Evolutionary conservation across 2,797 vertebrate species (phyloP).

Genomic region (Euthynnus affinis): DNA sequence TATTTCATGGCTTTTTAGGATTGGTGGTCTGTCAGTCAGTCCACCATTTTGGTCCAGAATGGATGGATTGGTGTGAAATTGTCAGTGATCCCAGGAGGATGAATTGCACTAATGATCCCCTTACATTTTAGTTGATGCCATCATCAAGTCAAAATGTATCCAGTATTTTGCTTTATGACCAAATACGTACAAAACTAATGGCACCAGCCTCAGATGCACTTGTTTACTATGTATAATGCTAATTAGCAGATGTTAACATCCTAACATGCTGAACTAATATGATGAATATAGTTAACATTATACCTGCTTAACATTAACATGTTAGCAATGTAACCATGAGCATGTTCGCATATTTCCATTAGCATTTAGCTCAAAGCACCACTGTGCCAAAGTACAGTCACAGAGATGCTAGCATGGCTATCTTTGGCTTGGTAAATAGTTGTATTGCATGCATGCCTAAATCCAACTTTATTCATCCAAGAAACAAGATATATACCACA

Average conservation of each 20-base stretch:
- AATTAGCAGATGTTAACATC: background rate
- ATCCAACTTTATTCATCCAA: background rate
- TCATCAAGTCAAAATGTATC: too few relatives aligned
- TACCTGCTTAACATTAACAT: background rate
- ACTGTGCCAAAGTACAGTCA: background rate
- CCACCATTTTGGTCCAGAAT: background rate
- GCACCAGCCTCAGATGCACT: too few relatives aligned
- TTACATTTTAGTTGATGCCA: too few relatives aligned
- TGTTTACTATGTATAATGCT: background rate
- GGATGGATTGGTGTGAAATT: background rate
- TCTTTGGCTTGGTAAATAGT: background rate
- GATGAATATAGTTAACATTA: background rate
- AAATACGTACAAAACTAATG: too few relatives aligned
- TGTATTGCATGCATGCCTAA: background rate
- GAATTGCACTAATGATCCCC: background rate
- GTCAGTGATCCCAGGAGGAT: background rate
- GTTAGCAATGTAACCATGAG: background rate
- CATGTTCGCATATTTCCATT: background rate
- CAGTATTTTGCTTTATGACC: too few relatives aligned
- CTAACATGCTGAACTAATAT: background rate
- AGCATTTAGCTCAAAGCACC: background rate
- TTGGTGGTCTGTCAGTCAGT: background rate
- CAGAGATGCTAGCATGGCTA: background rate
- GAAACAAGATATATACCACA: background rate
- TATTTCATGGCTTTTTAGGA: background rate